These are phyloP conservation scores for Drosophila stalkeri DNA, from an alignment of 2,888 invertebrate species.

Conservation along the genomic window DNA sequence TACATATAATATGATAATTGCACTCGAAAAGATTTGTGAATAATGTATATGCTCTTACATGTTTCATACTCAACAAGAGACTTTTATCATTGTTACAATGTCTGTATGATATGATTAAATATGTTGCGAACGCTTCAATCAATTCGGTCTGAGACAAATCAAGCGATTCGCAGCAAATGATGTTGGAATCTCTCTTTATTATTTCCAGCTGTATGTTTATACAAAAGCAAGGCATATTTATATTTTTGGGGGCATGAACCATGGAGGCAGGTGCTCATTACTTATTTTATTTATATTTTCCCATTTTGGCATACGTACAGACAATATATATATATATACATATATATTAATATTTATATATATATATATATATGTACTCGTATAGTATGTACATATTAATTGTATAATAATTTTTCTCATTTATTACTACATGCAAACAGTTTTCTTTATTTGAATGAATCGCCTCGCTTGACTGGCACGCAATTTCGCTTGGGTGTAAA, in stretches of 20 bases:
- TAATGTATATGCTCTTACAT: background rate
- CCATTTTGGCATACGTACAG: background rate
- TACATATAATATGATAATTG: background rate
- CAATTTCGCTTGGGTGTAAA: constrained; percentile 67
- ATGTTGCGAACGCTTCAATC: background rate
- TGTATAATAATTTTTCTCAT: constrained; percentile 75
- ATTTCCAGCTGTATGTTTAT: constrained; percentile 3
- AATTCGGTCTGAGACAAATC: background rate
- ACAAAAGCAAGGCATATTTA: constrained; percentile 37
- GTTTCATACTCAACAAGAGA: too few species aligned
- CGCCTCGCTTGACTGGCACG: constrained; percentile 71
- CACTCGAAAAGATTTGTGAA: background rate
- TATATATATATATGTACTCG: constrained; percentile 10
- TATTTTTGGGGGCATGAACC: constrained; percentile 56
- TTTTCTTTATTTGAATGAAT: constrained; percentile 78
- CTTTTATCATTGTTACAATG: background rate
- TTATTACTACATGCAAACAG: constrained; percentile 67
- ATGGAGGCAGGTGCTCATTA: constrained; percentile 58
- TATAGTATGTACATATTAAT: constrained; percentile 53
- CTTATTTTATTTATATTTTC: constrained; percentile 28
- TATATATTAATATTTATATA: constrained; percentile 15
- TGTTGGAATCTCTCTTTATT: constrained; percentile 4
- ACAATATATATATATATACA: background rate
- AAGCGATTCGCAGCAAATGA: constrained; percentile 11
- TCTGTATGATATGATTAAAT: background rate